Evolutionary conservation across 2,113 vertebrate genomes (phyloP).

Genomic region (Rhinolophus ferrumequinum): DNA sequence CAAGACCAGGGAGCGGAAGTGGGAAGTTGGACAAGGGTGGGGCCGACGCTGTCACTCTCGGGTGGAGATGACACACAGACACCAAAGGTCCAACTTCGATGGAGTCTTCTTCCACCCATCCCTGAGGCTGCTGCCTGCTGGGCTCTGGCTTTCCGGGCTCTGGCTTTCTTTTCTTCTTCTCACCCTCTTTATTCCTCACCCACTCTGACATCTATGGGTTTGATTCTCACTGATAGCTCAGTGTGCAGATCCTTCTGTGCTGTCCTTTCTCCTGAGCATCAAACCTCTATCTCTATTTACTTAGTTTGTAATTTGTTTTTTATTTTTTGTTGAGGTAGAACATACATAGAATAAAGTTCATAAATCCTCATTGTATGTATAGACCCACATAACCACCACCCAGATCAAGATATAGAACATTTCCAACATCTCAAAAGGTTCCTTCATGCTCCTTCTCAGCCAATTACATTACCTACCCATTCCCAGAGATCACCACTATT

Average conservation of each 20-base stretch:
- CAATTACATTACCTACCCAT: not conserved
- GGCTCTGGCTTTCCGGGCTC: not conserved
- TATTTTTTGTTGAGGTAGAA: not conserved
- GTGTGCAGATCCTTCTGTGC: not conserved
- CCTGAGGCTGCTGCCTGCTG: not conserved
- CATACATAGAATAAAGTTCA: not conserved
- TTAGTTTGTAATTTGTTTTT: not conserved
- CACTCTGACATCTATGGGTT: not conserved
- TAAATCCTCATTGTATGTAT: not conserved
- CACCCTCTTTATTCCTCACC: not conserved
- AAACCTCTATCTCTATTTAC: not conserved
- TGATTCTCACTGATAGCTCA: not conserved
- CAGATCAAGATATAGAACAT: not conserved
- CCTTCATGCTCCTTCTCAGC: not conserved
- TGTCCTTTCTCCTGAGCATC: not conserved
- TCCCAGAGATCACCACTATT: not conserved
- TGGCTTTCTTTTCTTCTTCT: not conserved
- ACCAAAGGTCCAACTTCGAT: not conserved
- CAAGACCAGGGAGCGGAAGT: not conserved
- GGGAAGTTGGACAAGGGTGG: not conserved
- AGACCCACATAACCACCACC: not conserved
- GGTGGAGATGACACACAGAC: not conserved
- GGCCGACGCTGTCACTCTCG: not conserved
- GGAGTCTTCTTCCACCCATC: not conserved
- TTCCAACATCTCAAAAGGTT: not conserved